phyloP scores from a whole-genome alignment of 2,113 vertebrate species.

The Sterrhoptilus dennistouni region DNA sequence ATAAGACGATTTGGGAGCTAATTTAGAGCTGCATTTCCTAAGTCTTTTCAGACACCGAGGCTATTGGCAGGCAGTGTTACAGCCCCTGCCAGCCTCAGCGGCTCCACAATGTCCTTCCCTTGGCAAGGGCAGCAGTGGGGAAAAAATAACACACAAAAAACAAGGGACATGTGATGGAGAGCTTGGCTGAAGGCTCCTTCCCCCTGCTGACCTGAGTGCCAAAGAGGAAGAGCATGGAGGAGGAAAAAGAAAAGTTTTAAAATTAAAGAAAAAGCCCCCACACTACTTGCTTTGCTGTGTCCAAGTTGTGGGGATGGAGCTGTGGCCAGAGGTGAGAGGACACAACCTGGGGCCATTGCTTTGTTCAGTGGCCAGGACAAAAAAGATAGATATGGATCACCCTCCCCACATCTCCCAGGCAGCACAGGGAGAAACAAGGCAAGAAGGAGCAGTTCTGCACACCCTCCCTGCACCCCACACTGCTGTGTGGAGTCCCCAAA shows the following conservation, averaged over 20 bases:
- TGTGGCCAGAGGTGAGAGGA: neutral
- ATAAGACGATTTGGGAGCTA: slow-evolving; percentile 6
- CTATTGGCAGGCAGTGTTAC: slow-evolving; percentile 30
- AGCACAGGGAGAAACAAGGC: neutral
- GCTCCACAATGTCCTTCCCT: slow-evolving; percentile 52
- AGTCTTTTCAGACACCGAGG: slow-evolving; percentile 25
- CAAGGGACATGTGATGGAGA: slow-evolving; percentile 52
- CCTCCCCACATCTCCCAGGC: neutral
- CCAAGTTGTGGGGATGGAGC: neutral
- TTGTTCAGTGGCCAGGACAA: neutral
- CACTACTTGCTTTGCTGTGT: neutral
- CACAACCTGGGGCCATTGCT: accelerated
- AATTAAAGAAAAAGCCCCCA: neutral
- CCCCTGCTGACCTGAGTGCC: neutral
- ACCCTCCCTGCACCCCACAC: neutral
- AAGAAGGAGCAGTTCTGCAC: accelerated
- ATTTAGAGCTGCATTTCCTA: slow-evolving; percentile 53
- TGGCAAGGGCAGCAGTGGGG: slow-evolving; percentile 43
- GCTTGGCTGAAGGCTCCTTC: slow-evolving; percentile 14
- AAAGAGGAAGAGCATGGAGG: neutral
- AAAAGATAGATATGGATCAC: neutral
- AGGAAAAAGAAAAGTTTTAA: neutral
- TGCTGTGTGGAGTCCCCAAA: neutral
- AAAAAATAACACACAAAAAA: slow-evolving; percentile 59
- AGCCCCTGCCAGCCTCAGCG: slow-evolving; percentile 40